These are phyloP conservation scores for Carpatolechia fugitivella DNA, from an alignment of 2,888 invertebrate species.

Conservation along the genomic window DNA sequence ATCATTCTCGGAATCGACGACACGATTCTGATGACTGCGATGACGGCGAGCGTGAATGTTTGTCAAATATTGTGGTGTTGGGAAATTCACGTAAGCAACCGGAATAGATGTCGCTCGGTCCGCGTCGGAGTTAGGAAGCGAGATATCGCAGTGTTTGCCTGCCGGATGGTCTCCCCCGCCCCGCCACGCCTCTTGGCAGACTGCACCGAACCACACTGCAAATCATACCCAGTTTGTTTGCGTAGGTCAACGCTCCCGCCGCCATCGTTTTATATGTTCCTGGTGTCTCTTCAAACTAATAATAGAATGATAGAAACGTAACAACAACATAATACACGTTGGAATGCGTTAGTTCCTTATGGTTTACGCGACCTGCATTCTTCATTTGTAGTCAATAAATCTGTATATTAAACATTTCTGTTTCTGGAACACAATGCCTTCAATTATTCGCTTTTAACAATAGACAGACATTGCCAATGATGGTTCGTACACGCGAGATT, in stretches of 20 bases:
- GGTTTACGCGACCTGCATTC: slow-evolving; percentile 47
- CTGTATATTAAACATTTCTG: slow-evolving; percentile 38
- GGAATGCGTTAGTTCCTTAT: slow-evolving; percentile 58
- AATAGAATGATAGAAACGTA: slow-evolving; percentile 74
- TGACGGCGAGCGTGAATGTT: slow-evolving; percentile 42
- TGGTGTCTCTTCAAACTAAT: slow-evolving; percentile 75
- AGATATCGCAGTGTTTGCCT: slow-evolving; percentile 61
- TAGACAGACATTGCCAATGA: slow-evolving; percentile 44
- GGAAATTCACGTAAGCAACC: slow-evolving; percentile 36
- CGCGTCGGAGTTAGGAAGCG: slow-evolving; percentile 48
- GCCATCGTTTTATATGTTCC: slow-evolving; percentile 74
- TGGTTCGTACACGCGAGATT: slow-evolving; percentile 42
- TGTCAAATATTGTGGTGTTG: slow-evolving; percentile 41
- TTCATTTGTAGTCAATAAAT: slow-evolving; percentile 18
- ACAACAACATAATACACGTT: slow-evolving; percentile 58
- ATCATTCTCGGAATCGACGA: slow-evolving; percentile 54
- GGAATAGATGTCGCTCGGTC: slow-evolving; percentile 41
- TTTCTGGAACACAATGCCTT: slow-evolving; percentile 29
- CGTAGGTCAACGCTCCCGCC: slow-evolving; percentile 72
- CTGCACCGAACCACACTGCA: slow-evolving; percentile 70
- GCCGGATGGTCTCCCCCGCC: slow-evolving; percentile 66
- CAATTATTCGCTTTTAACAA: slow-evolving; percentile 36
- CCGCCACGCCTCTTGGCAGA: slow-evolving; percentile 72
- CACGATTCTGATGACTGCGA: slow-evolving; percentile 50
- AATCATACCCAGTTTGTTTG: slow-evolving; percentile 74